phyloP scores from a whole-genome alignment of 2,888 invertebrate genomes.

The Parnassius orleans region DNA sequence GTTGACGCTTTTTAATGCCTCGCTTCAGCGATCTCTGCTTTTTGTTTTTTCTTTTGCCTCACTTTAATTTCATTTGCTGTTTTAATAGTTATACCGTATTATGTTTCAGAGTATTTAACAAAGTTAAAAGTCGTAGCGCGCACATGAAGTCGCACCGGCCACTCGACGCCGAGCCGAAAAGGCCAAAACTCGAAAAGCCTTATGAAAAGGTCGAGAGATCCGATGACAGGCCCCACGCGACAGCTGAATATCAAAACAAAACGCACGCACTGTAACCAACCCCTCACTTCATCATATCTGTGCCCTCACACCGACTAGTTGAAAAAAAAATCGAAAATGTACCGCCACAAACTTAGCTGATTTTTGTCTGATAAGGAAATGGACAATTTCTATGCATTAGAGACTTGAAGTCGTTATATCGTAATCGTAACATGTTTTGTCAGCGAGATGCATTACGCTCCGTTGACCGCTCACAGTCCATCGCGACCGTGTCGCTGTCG shows the following conservation, averaged over 20 bases:
- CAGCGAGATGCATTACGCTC: background rate
- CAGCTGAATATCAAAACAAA: constrained; percentile 68
- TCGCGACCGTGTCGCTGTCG: background rate
- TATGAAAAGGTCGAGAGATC: constrained; percentile 80
- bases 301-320: constrained; percentile 29
- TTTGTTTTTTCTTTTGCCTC: constrained; percentile 46
- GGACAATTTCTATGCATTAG: background rate
- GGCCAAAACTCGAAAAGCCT: constrained; percentile 83
- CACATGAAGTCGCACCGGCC: constrained; percentile 99
- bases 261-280: constrained; percentile 57
- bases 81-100: constrained; percentile 72
- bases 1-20: constrained; percentile 44
- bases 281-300: constrained; percentile 46
- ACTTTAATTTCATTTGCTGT: constrained; percentile 57
- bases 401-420: too few relatives aligned
- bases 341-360: background rate
- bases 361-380: constrained; percentile 1
- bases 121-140: constrained; percentile 99
- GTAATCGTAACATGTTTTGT: too few relatives aligned
- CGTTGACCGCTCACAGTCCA: constrained; percentile 1
- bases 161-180: constrained; percentile 89
- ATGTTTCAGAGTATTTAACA: constrained; percentile 94
- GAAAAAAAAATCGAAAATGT: constrained; percentile 1
- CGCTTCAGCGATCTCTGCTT: constrained; percentile 30
- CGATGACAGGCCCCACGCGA: constrained; percentile 70